Conservation (phyloP, 2,797 vertebrate genomes). For the Nothura maculosa region DNA sequence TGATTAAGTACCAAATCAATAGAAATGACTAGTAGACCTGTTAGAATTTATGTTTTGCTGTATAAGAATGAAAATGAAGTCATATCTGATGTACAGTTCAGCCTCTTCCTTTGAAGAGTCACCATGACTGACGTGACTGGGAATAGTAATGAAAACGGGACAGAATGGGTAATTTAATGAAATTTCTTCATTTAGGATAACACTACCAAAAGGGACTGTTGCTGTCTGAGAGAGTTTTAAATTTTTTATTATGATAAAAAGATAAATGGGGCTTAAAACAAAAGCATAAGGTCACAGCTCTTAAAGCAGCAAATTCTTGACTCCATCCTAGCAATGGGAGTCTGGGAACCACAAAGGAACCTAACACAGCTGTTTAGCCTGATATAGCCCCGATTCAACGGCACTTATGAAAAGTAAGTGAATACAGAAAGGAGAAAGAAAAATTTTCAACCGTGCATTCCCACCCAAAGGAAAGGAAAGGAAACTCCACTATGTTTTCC, state of each 20-base stretch:
- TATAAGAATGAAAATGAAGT: slow-evolving; percentile 63
- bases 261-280: not conserved
- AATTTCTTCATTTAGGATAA: slow-evolving; percentile 36
- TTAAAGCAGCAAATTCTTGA: not conserved
- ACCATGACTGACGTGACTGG: slow-evolving; percentile 33
- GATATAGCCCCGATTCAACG: rapidly evolving
- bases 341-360: not conserved
- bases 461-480: not conserved
- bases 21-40: slow-evolving; percentile 68
- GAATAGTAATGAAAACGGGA: slow-evolving; percentile 18
- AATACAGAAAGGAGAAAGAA: not conserved
- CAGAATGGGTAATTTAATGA: slow-evolving; percentile 50
- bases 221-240: not conserved
- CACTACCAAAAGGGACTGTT: slow-evolving; percentile 40
- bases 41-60: slow-evolving; percentile 67
- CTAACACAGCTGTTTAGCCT: not conserved
- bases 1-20: slow-evolving; percentile 81
- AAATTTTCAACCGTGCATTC: not conserved
- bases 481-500: not conserved
- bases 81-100: slow-evolving; percentile 54
- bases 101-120: slow-evolving; percentile 45
- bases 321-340: not conserved
- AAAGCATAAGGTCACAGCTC: not conserved
- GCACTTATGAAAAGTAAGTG: not conserved
- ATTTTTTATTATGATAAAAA: not conserved